Conservation (phyloP, 2,888 invertebrate genomes). For the Cybosia mesomella region DNA sequence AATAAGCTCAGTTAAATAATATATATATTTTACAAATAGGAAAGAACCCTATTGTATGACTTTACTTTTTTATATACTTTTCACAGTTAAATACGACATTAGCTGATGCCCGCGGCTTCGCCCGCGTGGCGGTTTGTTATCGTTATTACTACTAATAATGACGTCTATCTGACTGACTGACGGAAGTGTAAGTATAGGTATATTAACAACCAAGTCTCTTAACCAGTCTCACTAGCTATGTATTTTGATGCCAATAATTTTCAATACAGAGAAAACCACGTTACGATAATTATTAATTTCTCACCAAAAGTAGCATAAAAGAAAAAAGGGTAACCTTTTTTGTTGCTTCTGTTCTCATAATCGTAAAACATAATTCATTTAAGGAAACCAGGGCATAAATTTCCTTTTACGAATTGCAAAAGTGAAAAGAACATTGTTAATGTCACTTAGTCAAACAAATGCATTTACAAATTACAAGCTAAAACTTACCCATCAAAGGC, state of each 20-base stretch:
- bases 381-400: constrained; percentile 9
- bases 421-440: constrained; percentile 48
- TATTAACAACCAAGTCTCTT: not conserved
- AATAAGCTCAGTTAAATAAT: too few relatives aligned
- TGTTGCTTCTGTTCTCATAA: not conserved
- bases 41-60: too few relatives aligned
- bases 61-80: too few relatives aligned
- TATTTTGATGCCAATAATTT: not conserved
- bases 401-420: constrained; percentile 46
- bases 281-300: not conserved
- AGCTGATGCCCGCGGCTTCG: too few relatives aligned
- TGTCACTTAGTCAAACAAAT: constrained; percentile 60
- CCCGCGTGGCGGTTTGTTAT: too few relatives aligned
- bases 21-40: too few relatives aligned
- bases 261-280: not conserved
- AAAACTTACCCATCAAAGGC: constrained; percentile 70
- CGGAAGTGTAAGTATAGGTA: not conserved
- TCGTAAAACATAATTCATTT: constrained; percentile 16
- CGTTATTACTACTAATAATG: too few relatives aligned
- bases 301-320: not conserved
- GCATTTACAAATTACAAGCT: constrained; percentile 66
- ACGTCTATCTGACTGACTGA: too few relatives aligned
- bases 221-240: not conserved
- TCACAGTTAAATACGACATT: too few relatives aligned
- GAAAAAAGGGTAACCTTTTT: constrained; percentile 1